A percentile compares a stretch with the other conserved stretches of the same genome.
Evolutionary conservation across 2,797 vertebrate species (phyloP).

Genomic region (Notolabrus celidotus): DNA sequence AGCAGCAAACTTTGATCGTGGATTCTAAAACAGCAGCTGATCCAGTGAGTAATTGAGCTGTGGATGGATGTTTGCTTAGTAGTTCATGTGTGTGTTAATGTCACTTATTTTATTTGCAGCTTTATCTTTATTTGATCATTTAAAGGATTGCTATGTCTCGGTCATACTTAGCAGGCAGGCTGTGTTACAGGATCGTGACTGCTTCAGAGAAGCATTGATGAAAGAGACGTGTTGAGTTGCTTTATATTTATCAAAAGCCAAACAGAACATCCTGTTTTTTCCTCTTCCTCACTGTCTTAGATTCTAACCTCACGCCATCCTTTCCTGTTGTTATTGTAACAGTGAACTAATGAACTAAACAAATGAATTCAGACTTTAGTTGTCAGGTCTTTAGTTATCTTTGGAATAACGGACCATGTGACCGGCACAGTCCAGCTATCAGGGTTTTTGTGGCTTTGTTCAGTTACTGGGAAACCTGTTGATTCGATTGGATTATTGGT

Average conservation of each 20-base stretch:
- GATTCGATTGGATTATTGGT: slow-evolving; percentile 36
- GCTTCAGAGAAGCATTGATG: not conserved
- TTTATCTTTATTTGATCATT: slow-evolving; percentile 1
- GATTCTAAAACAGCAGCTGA: slow-evolving; percentile 73
- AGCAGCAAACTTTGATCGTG: slow-evolving; percentile 85
- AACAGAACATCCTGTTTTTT: not conserved
- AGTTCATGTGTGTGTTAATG: slow-evolving; percentile 18
- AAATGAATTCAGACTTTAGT: slow-evolving; percentile 45
- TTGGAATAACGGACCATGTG: slow-evolving; percentile 70
- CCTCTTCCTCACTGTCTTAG: not conserved
- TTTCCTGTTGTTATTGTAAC: not conserved
- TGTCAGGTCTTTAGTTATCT: slow-evolving; percentile 23
- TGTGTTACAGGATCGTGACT: slow-evolving; percentile 6
- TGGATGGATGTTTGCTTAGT: slow-evolving; percentile 1
- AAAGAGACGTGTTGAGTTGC: too few species aligned
- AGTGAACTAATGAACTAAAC: slow-evolving; percentile 1
- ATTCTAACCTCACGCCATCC: not conserved
- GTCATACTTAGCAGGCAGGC: slow-evolving; percentile 9
- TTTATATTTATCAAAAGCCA: too few species aligned
- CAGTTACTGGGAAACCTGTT: slow-evolving; percentile 67
- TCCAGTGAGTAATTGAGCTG: slow-evolving; percentile 71
- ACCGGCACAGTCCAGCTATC: slow-evolving; percentile 55
- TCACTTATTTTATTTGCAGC: slow-evolving; percentile 17
- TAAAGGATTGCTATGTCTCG: slow-evolving; percentile 10
- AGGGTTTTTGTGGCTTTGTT: slow-evolving; percentile 8